phyloP scores from a whole-genome alignment of 1,140 invertebrate species.

The Drosophila kikkawai region DNA sequence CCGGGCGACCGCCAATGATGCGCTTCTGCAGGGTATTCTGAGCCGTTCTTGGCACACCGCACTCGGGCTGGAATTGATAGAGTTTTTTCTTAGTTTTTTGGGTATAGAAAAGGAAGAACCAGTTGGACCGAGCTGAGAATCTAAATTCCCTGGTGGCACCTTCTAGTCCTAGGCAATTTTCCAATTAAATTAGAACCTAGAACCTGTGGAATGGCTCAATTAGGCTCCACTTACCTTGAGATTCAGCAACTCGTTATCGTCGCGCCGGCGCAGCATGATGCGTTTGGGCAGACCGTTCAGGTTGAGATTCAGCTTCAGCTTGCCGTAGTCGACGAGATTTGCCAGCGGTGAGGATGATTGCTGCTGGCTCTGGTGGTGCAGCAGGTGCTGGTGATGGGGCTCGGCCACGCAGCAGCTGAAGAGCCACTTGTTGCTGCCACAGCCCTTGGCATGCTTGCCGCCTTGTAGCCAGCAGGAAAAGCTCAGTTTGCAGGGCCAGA shows the following conservation, averaged over 20 bases:
- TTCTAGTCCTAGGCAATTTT: background rate
- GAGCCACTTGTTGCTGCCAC: slow-evolving; percentile 88
- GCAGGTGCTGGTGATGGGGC: slow-evolving; percentile 83
- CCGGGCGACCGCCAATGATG: slow-evolving; percentile 91
- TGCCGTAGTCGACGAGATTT: slow-evolving; percentile 72
- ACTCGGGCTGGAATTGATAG: slow-evolving; percentile 86
- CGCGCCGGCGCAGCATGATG: slow-evolving; percentile 74
- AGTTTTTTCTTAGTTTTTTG: background rate
- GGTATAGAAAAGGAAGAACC: background rate
- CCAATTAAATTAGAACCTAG: background rate
- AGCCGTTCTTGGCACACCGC: slow-evolving; percentile 87
- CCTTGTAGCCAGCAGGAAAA: slow-evolving; percentile 90
- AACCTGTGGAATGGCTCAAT: slow-evolving; percentile 20
- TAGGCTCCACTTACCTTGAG: slow-evolving; percentile 56
- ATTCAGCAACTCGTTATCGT: slow-evolving; percentile 74
- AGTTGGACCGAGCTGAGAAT: background rate
- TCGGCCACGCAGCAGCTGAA: slow-evolving; percentile 88
- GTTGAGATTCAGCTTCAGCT: slow-evolving; percentile 60
- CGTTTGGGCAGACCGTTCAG: slow-evolving; percentile 67
- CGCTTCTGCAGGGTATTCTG: slow-evolving; percentile 88
- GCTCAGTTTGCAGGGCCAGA: slow-evolving; percentile 88
- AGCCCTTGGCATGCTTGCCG: slow-evolving; percentile 87
- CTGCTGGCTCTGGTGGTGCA: slow-evolving; percentile 86
- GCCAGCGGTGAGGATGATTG: slow-evolving; percentile 55
- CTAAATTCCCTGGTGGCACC: background rate